Evolutionary conservation across 1,140 invertebrate species (phyloP), one percentile per base, ranked within the genome.

Genomic region (Drepana arcuata): DNA sequence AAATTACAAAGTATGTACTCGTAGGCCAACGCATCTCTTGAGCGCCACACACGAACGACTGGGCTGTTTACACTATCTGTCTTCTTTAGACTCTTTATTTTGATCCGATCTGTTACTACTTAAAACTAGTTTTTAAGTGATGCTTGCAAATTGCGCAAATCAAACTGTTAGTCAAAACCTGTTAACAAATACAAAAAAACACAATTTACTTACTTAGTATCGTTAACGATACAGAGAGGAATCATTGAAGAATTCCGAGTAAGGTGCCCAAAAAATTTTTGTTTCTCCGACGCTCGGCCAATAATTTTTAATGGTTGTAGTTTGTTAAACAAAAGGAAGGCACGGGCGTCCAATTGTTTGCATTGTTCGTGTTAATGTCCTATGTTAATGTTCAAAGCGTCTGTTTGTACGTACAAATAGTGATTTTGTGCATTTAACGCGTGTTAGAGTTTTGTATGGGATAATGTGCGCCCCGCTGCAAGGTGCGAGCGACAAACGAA

Each of bases 291-390:
- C 10, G 18, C 30, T 21, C 34, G 31, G 36, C 41, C 56, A 63
- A 71, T 71, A 68, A 70, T 66, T 65, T 73, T 71, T 65, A 73
- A 73, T 71, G 72, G 62, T 73, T 66, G 65, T 57, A 49, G 43
- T 15, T 44, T 53, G 25, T 24, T 41, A 69, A 65, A 73, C 67
- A 77, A 73, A 57, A 41, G 39, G 27, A 24, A 16, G 42, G 46
- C 42, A 65, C 54, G 36, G 61, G 52, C 54, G 44, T 38, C 31
- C 34, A 27, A 39, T 55, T 71, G 58, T 70, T 45, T 36, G 41
- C 46, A 59, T 61, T 71, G 51, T 71, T 48, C 43, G 49, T 50
- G 44, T 58, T 59, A 70, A 72, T 67, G 60, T 63, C 38, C 32
- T n/a, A 48, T 42, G 50, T 55, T 68, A 61, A 66, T 64, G 35